Conservation (phyloP, 2,888 invertebrate genomes). For the Chaitophorus viminalis region DNA sequence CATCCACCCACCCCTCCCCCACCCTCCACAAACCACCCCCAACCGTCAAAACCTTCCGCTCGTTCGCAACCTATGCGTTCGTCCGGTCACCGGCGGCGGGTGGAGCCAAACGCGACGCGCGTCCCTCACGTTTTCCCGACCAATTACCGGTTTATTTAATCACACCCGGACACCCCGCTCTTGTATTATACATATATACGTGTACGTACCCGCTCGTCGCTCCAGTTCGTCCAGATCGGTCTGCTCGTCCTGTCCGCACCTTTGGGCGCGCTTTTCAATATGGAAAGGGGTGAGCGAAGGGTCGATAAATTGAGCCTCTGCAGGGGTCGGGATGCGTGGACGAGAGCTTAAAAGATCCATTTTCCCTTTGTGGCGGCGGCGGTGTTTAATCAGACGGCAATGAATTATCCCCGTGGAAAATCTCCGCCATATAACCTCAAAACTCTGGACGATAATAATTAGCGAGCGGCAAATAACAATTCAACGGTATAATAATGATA, state of each 20-base stretch:
- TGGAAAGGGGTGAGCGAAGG: no score
- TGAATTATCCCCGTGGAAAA: slow-evolving; percentile 30
- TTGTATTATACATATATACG: no score
- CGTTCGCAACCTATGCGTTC: background rate
- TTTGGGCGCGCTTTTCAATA: background rate
- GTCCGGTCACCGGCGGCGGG: slow-evolving; percentile 14
- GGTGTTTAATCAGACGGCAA: slow-evolving; percentile 31
- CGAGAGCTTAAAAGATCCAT: background rate
- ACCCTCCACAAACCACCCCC: background rate
- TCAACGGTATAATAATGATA: background rate
- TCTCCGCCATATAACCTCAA: background rate
- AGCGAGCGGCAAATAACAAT: background rate
- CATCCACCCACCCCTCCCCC: no score
- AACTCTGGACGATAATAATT: slow-evolving; percentile 20
- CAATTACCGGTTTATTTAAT: slow-evolving; percentile 59
- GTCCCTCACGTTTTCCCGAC: slow-evolving; percentile 48
- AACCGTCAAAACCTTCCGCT: background rate
- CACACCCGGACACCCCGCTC: background rate
- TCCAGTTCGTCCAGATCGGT: no score
- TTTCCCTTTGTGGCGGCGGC: slow-evolving; percentile 4
- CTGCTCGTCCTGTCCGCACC: slow-evolving; percentile 1
- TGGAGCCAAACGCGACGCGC: slow-evolving; percentile 42
- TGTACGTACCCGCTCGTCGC: no score
- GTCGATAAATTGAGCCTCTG: slow-evolving; percentile 17
- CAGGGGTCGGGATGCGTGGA: no score